Conservation (phyloP, 2,797 vertebrate genomes). For the Pseudochirops cupreus region DNA sequence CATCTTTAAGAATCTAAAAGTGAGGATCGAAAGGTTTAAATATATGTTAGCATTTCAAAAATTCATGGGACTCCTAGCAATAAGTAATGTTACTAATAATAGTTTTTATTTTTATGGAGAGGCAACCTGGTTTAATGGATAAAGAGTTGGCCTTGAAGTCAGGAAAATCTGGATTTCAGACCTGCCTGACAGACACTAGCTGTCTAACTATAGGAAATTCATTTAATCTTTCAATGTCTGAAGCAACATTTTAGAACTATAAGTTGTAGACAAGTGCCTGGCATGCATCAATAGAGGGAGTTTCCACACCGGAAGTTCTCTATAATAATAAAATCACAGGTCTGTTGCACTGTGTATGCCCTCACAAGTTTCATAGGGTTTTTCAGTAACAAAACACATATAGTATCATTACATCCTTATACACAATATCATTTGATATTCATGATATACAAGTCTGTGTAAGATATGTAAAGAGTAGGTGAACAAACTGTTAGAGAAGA, state of each 20-base stretch:
- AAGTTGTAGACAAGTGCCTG: not conserved
- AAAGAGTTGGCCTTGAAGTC: not conserved
- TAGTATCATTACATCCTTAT: not conserved
- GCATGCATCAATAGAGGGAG: not conserved
- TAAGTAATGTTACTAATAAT: not conserved
- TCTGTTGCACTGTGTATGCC: not conserved
- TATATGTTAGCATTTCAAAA: not conserved
- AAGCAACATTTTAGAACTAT: not conserved
- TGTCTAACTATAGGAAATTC: not conserved
- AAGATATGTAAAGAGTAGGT: not conserved
- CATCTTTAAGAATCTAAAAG: constrained; percentile 12
- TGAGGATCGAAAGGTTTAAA: not conserved
- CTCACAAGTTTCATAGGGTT: not conserved
- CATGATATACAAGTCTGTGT: not conserved
- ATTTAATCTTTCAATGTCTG: not conserved
- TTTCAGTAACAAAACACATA: not conserved
- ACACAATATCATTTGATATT: not conserved
- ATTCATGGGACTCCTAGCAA: not conserved
- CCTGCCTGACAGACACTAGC: not conserved
- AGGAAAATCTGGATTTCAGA: not conserved
- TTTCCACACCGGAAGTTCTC: not conserved
- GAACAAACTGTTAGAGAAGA: not conserved
- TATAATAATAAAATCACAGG: not conserved
- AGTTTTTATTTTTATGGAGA: not conserved
- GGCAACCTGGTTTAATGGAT: not conserved